Evolutionary conservation across 2,888 invertebrate genomes (phyloP), one percentile per base, ranked within the genome.

Genomic region (Chloromyia formosa): DNA sequence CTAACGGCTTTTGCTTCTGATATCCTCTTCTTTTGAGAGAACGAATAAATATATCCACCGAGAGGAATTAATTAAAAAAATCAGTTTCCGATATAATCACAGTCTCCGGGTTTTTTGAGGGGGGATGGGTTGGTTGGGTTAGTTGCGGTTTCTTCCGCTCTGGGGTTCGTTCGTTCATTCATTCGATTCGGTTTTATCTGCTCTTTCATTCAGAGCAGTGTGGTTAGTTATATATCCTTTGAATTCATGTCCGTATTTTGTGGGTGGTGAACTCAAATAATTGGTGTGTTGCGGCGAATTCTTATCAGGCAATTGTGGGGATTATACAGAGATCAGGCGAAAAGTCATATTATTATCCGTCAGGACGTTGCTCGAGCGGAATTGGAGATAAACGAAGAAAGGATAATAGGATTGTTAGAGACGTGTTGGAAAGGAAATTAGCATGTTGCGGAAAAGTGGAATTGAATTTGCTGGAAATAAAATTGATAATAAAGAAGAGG

Each of bases 31-130:
- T 22, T 62, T 62, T 42, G 62, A 69, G 27, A 60, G 56, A 16
- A 40, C 18, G 22, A 56, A 71, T 71, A 56, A 71, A 58, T 40
- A 56, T 56, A 71, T 71, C 56, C 56, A 71, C 20, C 40, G 71
- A 71, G 58, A 58, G 71, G 58, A 71, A 71, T 71, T 71, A 71
- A 71, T 71, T 71, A 71, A 71, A 71, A 54, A 40, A 71, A 58
- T 56, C 71, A 42, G 56, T 53, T 69, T 69, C 56, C 69, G 69
- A 40, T 69, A 54, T 35, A 54, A 69, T 54, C 69, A 54, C 69
- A 69, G 54, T 42, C 66, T 22, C 27, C 27, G 27, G 27, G 27
- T 35, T 35, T 35, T 35, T 35, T 35, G 27, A 35, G 27, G 27
- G 27, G 27, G 27, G 27, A 4, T 35, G 27, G 7, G 27, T 4